Evolutionary conservation across 2,113 vertebrate species (phyloP).

Genomic region (Laticauda colubrina): DNA sequence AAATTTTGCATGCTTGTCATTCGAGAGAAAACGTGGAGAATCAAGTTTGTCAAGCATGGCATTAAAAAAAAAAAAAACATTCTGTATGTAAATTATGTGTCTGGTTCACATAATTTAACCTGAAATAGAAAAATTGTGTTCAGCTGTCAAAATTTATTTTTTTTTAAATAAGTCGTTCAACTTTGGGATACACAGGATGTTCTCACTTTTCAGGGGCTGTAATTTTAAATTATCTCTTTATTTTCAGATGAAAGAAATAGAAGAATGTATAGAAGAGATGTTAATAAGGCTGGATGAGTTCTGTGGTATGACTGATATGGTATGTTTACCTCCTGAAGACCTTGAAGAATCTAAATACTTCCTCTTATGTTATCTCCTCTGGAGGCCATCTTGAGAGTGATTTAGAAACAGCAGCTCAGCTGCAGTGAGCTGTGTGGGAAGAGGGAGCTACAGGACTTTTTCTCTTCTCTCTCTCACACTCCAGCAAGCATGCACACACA

Average conservation of each 20-base stretch:
- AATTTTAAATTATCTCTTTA: background rate
- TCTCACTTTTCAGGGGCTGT: background rate
- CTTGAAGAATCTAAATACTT: conserved; percentile 3
- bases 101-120: background rate
- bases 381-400: conserved; percentile 45
- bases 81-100: background rate
- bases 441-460: background rate
- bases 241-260: conserved; percentile 54
- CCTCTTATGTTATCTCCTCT: conserved; percentile 15
- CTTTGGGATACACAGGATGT: background rate
- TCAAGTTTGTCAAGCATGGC: background rate
- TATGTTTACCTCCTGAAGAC: conserved; percentile 31
- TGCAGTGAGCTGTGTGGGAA: conserved; percentile 19
- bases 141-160: background rate
- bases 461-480: background rate
- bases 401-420: conserved; percentile 27
- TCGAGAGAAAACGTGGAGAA: background rate
- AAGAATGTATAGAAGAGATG: conserved; percentile 49
- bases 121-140: background rate
- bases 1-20: fast-evolving
- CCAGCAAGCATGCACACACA: background rate
- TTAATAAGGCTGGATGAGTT: conserved; percentile 56
- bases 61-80: background rate
- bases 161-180: background rate
- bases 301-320: conserved; percentile 52